Evolutionary conservation across 2,888 invertebrate genomes (phyloP), one percentile per base, ranked within the genome.

Genomic region (Caenorhabditis parvicauda): DNA sequence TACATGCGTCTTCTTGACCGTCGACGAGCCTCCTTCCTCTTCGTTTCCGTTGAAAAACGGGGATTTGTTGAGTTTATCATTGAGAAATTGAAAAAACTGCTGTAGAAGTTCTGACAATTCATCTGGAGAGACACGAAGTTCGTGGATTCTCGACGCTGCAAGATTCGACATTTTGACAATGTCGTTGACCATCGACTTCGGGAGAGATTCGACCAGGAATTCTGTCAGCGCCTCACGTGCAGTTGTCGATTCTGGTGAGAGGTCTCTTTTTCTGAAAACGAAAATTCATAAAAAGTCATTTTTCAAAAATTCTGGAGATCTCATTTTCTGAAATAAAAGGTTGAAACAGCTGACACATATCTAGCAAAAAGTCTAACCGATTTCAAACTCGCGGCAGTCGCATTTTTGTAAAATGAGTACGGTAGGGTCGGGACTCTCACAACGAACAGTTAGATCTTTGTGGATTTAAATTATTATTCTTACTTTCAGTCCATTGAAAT

Each of bases 91-190:
- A 82, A 95, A 98, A 80, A 90, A 91, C 77, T 90, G 89, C 83
- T 95, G 94, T 28, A 92, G 89, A 43, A 89, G 84, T 79, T 93
- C 92, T 0, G 93, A 91, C 29, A 93, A 83, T 67, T 94, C 91
- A 56, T 92, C 92, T 2, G 91, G 87, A 3, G 57, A 22, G 27
- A 72, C 25, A 19, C 62, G 53, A 87, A 87, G 82, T 51, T 76
- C 76, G 50, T 74, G 76, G 6, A 83, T 73, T 27, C 81, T 81
- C 46, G 83, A 83, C 1, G 83, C 81, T 28, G 83, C 81, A 5
- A 74, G 74, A 21, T 88, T 86, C 12, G 88, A 88, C 72, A 88
- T 88, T 71, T 87, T 86, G 47, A 87, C 86, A 41, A 89, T 76
- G 59, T 84, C 84, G 21, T 82, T 71, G 0, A 82, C 82, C 28